Conservation (phyloP, 2,888 invertebrate species). For the Vanessa cardui region DNA sequence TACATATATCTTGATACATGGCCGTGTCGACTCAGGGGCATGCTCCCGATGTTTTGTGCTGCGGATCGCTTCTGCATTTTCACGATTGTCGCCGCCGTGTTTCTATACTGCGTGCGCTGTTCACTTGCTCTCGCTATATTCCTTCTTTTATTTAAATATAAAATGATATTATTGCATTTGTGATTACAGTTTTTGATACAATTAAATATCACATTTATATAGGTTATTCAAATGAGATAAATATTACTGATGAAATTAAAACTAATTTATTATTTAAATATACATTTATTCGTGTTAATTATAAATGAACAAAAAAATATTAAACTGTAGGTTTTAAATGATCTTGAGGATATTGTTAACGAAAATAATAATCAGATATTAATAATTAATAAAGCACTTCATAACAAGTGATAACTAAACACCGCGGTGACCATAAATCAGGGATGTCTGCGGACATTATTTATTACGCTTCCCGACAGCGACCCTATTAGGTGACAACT, state of each 20-base stretch:
- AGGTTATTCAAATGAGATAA: no score
- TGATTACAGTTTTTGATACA: neutral
- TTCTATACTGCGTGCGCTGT: slow-evolving; percentile 11
- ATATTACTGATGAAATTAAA: no score
- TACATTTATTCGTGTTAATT: no score
- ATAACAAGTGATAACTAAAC: slow-evolving; percentile 21
- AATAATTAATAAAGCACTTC: slow-evolving; percentile 6
- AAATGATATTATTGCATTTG: neutral
- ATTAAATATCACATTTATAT: no score
- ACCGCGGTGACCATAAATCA: slow-evolving; percentile 29
- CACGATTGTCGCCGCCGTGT: slow-evolving; percentile 39
- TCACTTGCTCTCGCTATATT: slow-evolving; percentile 11
- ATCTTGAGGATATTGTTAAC: no score
- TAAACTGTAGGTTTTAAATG: no score
- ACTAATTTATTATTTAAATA: no score
- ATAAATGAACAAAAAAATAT: no score
- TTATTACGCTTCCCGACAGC: slow-evolving; percentile 31
- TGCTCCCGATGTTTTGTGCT: slow-evolving; percentile 32
- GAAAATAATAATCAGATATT: neutral
- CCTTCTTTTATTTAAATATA: slow-evolving; percentile 2
- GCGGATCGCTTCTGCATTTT: slow-evolving; percentile 42
- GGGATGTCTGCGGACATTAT: slow-evolving; percentile 27
- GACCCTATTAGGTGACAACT: slow-evolving; percentile 36
- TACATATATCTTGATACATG: neutral
- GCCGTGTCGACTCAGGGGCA: slow-evolving; percentile 7